Base-by-base conservation (phyloP, 2,888 invertebrate genomes). In the Pherbina coryleti region DNA sequence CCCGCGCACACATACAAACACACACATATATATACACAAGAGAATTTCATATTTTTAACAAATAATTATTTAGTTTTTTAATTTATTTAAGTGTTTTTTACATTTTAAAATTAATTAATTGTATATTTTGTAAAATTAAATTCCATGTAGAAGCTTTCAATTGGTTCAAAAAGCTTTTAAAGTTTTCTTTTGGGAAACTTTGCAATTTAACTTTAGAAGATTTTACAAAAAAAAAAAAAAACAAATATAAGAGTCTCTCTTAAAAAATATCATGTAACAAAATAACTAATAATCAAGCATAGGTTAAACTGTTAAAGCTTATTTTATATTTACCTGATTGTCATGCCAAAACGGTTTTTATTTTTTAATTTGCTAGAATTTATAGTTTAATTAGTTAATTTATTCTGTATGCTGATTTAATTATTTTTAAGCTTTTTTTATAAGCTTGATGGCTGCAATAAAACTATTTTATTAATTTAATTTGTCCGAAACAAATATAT, bases 241-340 rank as follows among this genome's bases (percentile, higher is more conserved):
- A 25, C 5, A 31, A 25, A 14, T 28, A 5, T 19, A 31, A 62
- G 66, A 44, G 11, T 14, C 3, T 44, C 49, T n/a, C 19, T 49
- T 25, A 69, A 69, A 25, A 69, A 8, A 31, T 8, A 37, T 66
- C 44, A 44, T 44, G 11, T 55, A 55, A n/a, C 14, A n/a, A 53
- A n/a, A 19, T 53, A 53, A 53, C 17, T 17, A 64, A 64, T 64
- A 25, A 69, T 28, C 25, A 51, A 69, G 37, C 22, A n/a, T 67
- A 67, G 67, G 67, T 44, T 67, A 44, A 37, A 19, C 19, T 37
- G n/a, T 53, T 31, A 67, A 37, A 67, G 34, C 25, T 60, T 74
- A 66, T 74, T 66, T 74, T 53, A 66, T 66, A 74, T 74, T 66
- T 44, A 66, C 74, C 64, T 66, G 74, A 75, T 75, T 75, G 34